phyloP scores from a whole-genome alignment of 2,797 vertebrate genomes.

The Furcifer pardalis region DNA sequence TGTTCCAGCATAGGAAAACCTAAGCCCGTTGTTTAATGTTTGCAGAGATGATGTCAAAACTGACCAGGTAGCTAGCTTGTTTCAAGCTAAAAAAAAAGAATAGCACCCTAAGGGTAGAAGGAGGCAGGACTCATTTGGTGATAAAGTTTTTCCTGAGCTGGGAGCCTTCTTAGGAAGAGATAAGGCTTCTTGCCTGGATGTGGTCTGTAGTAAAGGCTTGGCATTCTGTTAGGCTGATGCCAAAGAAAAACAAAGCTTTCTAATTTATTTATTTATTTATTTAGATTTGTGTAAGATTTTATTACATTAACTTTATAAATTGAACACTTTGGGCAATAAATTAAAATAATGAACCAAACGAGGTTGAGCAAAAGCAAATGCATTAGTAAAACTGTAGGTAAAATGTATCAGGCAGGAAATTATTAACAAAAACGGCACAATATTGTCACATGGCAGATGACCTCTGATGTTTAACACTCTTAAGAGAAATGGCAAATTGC shows the following conservation, averaged over 20 bases:
- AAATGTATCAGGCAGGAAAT: neutral
- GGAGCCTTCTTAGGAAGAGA: neutral
- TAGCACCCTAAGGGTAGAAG: no score
- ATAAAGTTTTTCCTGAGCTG: no score
- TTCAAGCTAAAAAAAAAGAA: neutral
- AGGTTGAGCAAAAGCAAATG: neutral
- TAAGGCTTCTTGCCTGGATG: neutral
- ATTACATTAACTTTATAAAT: neutral
- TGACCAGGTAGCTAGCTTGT: neutral
- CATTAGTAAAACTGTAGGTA: neutral
- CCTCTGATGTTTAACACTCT: no score
- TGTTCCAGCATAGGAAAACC: neutral
- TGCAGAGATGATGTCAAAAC: neutral
- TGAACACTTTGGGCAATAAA: neutral
- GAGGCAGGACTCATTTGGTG: no score
- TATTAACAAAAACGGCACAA: neutral
- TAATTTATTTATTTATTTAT: no score
- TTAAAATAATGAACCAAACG: neutral
- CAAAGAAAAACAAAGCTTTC: neutral
- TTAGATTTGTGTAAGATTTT: neutral
- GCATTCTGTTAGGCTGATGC: neutral
- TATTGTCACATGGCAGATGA: no score
- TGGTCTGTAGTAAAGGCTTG: neutral
- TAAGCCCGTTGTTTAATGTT: neutral
- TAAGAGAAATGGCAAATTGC: neutral